A percentile compares a stretch with the other conserved stretches of the same genome.
phyloP scores from a whole-genome alignment of 2,888 invertebrate genomes.

The Isoperla grammatica region DNA sequence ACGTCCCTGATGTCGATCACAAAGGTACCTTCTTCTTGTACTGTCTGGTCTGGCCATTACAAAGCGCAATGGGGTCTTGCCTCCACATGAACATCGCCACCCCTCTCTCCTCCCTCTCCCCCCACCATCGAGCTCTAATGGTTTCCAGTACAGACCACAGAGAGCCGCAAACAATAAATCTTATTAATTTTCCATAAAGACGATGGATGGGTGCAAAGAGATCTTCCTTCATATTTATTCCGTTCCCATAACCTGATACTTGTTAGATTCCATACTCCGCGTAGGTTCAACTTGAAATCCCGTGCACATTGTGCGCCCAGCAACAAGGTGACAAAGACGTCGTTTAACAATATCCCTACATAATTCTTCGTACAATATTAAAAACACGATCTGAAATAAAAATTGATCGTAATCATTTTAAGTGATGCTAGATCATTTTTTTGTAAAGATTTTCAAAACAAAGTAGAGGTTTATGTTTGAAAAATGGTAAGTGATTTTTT shows the following conservation, averaged over 20 bases:
- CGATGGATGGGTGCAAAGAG: conserved; percentile 18
- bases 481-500: no score
- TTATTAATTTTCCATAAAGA: conserved; percentile 32
- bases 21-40: no score
- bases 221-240: conserved; percentile 25
- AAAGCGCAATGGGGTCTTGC: background rate
- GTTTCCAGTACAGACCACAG: conserved; percentile 27
- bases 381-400: no score
- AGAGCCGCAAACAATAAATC: conserved; percentile 30
- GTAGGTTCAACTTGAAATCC: background rate
- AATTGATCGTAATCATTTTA: no score
- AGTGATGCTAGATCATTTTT: no score
- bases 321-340: no score
- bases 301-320: background rate
- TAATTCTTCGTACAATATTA: no score
- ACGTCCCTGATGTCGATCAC: no score
- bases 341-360: no score
- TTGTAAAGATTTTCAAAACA: no score
- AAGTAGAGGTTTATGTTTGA: no score
- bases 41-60: no score
- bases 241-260: conserved; percentile 1
- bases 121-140: conserved; percentile 1
- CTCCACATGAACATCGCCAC: background rate
- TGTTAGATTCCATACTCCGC: background rate
- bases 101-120: background rate